Conservation (phyloP, 2,113 vertebrate species). For the Hydropotes inermis region DNA sequence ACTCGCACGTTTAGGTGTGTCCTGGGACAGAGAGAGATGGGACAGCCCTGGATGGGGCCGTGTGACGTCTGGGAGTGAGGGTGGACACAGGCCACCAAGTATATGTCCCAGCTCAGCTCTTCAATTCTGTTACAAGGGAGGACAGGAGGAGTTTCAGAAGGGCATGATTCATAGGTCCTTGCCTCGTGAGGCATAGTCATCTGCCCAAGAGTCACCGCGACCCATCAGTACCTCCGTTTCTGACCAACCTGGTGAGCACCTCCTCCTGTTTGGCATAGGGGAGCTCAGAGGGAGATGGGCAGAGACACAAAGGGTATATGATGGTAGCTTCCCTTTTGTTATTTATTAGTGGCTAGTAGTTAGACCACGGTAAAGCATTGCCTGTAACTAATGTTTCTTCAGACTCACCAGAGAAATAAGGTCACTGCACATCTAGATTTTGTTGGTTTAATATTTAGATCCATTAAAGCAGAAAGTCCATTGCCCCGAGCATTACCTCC, state of each 20-base stretch:
- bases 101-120: background rate
- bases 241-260: background rate
- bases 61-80: background rate
- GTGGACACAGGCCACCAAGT: no score
- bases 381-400: background rate
- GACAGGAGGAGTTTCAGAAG: background rate
- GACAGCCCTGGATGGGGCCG: background rate
- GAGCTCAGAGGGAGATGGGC: background rate
- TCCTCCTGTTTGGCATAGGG: background rate
- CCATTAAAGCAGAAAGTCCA: background rate
- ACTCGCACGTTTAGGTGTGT: background rate
- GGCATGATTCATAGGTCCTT: background rate
- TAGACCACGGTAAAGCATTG: background rate
- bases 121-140: background rate
- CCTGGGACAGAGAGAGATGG: background rate
- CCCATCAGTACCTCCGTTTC: background rate
- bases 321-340: background rate
- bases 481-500: background rate
- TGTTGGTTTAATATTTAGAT: background rate
- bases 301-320: background rate
- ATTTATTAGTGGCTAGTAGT: background rate
- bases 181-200: background rate
- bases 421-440: background rate
- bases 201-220: background rate
- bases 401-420: background rate